Evolutionary conservation across 2,888 invertebrate genomes (phyloP).

Genomic region (Ptilodon capucinus): DNA sequence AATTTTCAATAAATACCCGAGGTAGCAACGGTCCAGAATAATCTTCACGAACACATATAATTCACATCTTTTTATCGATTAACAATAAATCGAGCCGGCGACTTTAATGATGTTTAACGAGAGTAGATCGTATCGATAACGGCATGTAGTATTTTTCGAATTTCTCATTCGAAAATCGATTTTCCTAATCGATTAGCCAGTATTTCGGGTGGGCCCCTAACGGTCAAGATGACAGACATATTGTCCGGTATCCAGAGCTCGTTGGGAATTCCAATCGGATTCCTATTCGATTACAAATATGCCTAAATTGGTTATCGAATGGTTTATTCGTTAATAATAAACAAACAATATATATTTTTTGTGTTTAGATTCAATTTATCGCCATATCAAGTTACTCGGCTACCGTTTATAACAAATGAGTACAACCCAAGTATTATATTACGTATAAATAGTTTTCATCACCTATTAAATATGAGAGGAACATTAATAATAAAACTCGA

Average conservation of each 20-base stretch:
- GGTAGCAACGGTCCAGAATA: conserved; percentile 25
- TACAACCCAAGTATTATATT: background rate
- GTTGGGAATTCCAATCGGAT: conserved; percentile 48
- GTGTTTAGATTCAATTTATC: conserved; percentile 8
- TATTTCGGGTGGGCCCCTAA: conserved; percentile 50
- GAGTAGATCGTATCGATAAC: conserved; percentile 61
- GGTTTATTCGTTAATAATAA: conserved; percentile 40
- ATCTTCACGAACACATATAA: conserved; percentile 53
- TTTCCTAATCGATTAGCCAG: conserved; percentile 59
- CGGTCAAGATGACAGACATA: conserved; percentile 45
- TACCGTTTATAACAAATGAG: conserved; percentile 17
- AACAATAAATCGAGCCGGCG: conserved; percentile 62
- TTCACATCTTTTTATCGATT: conserved; percentile 57
- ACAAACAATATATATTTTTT: conserved; percentile 19
- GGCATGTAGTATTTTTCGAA: conserved; percentile 48
- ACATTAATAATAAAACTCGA: background rate
- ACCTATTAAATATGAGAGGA: background rate
- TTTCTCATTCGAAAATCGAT: conserved; percentile 56
- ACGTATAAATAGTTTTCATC: background rate
- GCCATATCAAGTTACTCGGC: conserved; percentile 19
- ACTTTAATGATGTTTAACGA: conserved; percentile 62
- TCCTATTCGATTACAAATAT: conserved; percentile 28
- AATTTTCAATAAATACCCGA: conserved; percentile 27
- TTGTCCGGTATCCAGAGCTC: conserved; percentile 41
- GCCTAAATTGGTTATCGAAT: conserved; percentile 41